Evolutionary conservation across 2,888 invertebrate species (phyloP).

Genomic region (Micoletzkya japonica): DNA sequence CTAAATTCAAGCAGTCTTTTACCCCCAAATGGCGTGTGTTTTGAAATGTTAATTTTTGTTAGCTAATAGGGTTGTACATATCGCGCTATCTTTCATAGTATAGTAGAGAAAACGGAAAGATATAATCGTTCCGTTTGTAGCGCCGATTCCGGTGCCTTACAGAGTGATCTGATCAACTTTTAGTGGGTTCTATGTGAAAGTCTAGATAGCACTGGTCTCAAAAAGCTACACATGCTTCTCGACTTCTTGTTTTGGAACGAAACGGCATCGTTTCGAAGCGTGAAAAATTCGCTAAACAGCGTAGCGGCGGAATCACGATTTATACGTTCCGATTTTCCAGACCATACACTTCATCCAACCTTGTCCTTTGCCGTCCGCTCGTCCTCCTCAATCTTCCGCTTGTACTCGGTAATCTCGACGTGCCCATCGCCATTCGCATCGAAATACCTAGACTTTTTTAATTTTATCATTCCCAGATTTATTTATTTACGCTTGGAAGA

Average conservation of each 20-base stretch:
- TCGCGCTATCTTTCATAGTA: too few species aligned
- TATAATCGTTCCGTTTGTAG: too few species aligned
- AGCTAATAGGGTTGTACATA: too few species aligned
- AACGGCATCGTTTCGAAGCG: background rate
- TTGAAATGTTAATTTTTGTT: too few species aligned
- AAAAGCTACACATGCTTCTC: too few species aligned
- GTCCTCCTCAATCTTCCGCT: conserved; percentile 49
- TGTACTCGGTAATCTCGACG: conserved; percentile 47
- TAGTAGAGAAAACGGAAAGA: too few species aligned
- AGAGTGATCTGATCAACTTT: too few species aligned
- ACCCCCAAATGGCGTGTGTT: too few species aligned
- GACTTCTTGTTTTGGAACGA: background rate
- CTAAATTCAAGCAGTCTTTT: too few species aligned
- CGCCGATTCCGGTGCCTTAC: too few species aligned
- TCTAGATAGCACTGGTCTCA: too few species aligned
- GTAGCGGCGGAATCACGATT: background rate
- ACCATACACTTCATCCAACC: background rate
- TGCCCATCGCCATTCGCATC: conserved; percentile 56
- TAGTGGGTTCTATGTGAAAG: too few species aligned
- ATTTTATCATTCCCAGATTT: background rate
- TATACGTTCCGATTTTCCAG: background rate
- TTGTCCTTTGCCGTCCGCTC: conserved; percentile 40
- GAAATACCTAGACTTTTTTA: conserved; percentile 57
- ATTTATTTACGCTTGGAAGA: background rate
- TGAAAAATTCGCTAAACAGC: background rate